Evolutionary conservation across 2,888 invertebrate species (phyloP), one percentile per base, ranked within the genome.

Genomic region (Cephus nigrinus): DNA sequence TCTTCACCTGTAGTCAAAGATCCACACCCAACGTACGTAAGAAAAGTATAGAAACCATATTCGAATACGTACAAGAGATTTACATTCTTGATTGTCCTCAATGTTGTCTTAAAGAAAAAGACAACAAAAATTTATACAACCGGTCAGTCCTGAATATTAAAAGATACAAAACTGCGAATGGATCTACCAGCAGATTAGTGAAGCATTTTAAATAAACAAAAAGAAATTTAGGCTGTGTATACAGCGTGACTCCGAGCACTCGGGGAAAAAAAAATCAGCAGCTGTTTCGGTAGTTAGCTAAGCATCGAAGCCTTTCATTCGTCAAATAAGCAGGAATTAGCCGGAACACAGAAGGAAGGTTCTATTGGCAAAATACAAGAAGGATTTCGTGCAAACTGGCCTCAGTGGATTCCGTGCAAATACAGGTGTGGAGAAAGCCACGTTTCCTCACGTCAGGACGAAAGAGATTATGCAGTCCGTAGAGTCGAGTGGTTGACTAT

Each of bases 261-360:
- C 68, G 12, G 1, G 72, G 35, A 73, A 82, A 83, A 82, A 84
- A 82, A 84, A 86, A 84, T 81, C 84, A 83, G 79, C 80, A 77
- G 73, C 80, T 79, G 77, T 77, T 78, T 81, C 80, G 78, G 81
- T 82, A 81, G 77, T 77, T 40, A 68, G 40, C 79, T 73, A 80
- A 75, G 79, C 81, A 78, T 79, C 80, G 77, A 77, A 75, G 71
- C 77, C 77, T 77, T 77, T 75, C 69, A 80, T 80, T 86, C 79
- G 81, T 82, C 84, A 84, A 86, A 86, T 80, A 87, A 81, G 72
- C 36, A 82, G 79, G 86, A 88, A 88, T 88, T 89, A 88, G 86
- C 84, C 81, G 84, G 84, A 87, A 87, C 87, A 55, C 55, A 55
- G 55, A 23, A 23, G 55, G 23, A 85, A 85, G 80, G 80, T 81